Evolutionary conservation across 2,888 invertebrate species (phyloP).

Genomic region (Agrotis segetum): DNA sequence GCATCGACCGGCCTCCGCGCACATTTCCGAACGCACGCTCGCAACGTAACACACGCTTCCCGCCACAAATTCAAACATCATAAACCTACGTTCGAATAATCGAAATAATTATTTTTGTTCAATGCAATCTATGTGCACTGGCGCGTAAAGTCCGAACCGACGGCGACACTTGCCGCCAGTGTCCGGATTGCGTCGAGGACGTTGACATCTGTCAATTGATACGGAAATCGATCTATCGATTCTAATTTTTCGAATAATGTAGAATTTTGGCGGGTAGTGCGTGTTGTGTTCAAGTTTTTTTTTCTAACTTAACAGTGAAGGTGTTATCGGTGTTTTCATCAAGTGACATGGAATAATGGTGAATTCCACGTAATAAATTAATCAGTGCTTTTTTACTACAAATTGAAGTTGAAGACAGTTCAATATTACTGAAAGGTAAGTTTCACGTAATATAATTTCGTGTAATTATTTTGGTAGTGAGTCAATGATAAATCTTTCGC

Average conservation of each 20-base stretch:
- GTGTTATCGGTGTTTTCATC: slow-evolving; percentile 83
- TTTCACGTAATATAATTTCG: slow-evolving; percentile 72
- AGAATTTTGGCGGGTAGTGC: slow-evolving; percentile 82
- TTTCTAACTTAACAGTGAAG: slow-evolving; percentile 77
- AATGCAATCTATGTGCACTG: slow-evolving; percentile 84
- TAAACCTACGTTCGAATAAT: slow-evolving; percentile 75
- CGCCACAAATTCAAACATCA: slow-evolving; percentile 85
- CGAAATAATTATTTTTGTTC: slow-evolving; percentile 75
- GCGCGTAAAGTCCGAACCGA: slow-evolving; percentile 83
- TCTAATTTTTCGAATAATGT: slow-evolving; percentile 80
- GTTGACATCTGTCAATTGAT: slow-evolving; percentile 83
- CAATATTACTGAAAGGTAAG: slow-evolving; percentile 81
- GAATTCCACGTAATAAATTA: slow-evolving; percentile 84
- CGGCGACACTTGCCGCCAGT: slow-evolving; percentile 82
- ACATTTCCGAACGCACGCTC: slow-evolving; percentile 81
- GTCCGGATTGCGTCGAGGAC: slow-evolving; percentile 85
- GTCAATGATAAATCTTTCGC: slow-evolving; percentile 85
- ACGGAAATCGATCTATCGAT: slow-evolving; percentile 76
- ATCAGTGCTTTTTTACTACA: slow-evolving; percentile 79
- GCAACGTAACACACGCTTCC: slow-evolving; percentile 86
- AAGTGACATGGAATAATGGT: slow-evolving; percentile 88
- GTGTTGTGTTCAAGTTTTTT: slow-evolving; percentile 76
- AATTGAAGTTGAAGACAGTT: slow-evolving; percentile 75
- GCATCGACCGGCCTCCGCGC: slow-evolving; percentile 86
- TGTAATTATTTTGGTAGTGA: slow-evolving; percentile 73